Evolutionary conservation across 2,888 invertebrate genomes (phyloP).

Genomic region (Pyrrhosoma nymphula): DNA sequence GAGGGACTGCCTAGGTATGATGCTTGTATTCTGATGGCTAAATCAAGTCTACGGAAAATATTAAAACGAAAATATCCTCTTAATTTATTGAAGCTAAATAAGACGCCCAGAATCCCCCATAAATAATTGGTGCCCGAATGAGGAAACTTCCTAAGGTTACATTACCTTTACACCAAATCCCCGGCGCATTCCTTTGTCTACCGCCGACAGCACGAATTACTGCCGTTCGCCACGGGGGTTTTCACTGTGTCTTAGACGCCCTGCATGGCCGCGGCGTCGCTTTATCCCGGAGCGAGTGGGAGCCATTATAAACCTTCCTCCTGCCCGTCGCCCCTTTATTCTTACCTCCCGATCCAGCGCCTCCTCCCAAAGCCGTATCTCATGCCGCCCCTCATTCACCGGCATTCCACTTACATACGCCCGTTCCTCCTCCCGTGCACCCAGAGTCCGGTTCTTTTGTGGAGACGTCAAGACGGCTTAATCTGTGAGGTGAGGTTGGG

Average conservation of each 20-base stretch:
- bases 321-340: neutral
- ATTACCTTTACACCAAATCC: neutral
- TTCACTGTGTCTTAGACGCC: constrained; percentile 40
- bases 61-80: neutral
- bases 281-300: constrained; percentile 44
- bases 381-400: constrained; percentile 22
- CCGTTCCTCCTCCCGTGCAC: constrained; percentile 49
- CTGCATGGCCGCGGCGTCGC: constrained; percentile 39
- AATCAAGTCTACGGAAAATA: neutral
- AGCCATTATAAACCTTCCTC: constrained; percentile 55
- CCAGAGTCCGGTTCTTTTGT: constrained; percentile 63
- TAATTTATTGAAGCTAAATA: neutral
- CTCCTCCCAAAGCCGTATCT: constrained; percentile 18
- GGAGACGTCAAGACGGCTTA: constrained; percentile 64
- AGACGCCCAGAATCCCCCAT: neutral
- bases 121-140: neutral
- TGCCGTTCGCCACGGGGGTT: constrained; percentile 19
- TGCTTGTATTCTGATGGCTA: neutral
- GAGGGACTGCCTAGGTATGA: neutral
- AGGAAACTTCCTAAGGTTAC: neutral
- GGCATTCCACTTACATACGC: constrained; percentile 20
- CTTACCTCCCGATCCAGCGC: neutral
- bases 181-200: constrained; percentile 42
- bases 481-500: constrained; percentile 61
- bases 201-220: constrained; percentile 32